Evolutionary conservation across 2,888 invertebrate genomes (phyloP), one percentile per base, ranked within the genome.

Genomic region (Eupithecia exiguata): DNA sequence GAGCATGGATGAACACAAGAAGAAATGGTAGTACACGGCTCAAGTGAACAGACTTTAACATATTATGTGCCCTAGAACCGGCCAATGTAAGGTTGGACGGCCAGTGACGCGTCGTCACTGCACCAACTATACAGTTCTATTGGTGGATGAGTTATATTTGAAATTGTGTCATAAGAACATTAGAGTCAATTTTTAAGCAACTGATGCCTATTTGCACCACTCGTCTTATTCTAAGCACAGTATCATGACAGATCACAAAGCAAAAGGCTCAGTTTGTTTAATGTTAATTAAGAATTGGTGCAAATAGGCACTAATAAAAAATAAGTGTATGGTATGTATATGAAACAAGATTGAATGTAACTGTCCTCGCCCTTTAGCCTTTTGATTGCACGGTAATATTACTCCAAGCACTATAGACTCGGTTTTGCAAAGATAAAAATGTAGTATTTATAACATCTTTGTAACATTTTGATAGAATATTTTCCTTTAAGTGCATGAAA

Each of bases 1-100:
- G 61, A 99, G 99, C 78, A 99, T 99, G 98, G 99, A 99, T 92
- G 99, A 99, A 89, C 99, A 99, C 95, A 99, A 99, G 95, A 99
- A 99, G 95, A 97, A 98, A 91, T 99, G 99, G 99, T 99, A 96
- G 75, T 71, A 78, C 73, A 25, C 79, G 77, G 80, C 80, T 80
- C 82, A 75, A 78, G 79, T 82, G 83, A 80, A 82, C 77, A 83
- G 83, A 85, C 86, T 84, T 84, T 53, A 49, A 49, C n/a, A 53
- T 69, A 77, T 67, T 53, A 63, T 58, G 68, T 72, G 72, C 70
- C 63, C 43, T 25, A 36, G 21, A 43, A 25, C 62, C 35, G 25
- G 71, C 71, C 71, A 21, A 12, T 74, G 71, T 69, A 73, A 71
- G 36, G 61, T 61, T 61, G 30, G 35, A 18, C n/a, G 25, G 69